Conservation (phyloP, 2,113 vertebrate genomes). For the Colistium nudipinnis region DNA sequence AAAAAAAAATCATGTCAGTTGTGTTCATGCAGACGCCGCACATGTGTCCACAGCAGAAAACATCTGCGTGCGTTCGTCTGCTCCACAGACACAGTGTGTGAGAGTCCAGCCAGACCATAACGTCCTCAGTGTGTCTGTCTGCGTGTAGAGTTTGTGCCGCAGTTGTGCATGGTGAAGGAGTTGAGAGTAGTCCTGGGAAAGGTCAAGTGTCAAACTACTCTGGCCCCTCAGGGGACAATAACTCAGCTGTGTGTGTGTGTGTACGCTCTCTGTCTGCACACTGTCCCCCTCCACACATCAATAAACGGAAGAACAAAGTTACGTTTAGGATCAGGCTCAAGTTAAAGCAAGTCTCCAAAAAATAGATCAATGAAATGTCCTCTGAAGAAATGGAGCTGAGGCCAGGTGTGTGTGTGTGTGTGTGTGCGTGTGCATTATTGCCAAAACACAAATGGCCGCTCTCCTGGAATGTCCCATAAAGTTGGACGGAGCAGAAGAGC, state of each 20-base stretch:
- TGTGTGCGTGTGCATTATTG: slow-evolving; percentile 30
- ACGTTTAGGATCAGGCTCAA: background rate
- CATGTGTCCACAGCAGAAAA: too few species aligned
- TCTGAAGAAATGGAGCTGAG: background rate
- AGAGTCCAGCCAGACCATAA: too few species aligned
- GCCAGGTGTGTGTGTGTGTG: slow-evolving; percentile 4
- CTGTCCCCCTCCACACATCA: too few species aligned
- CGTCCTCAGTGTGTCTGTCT: background rate
- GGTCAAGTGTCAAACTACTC: slow-evolving; percentile 55
- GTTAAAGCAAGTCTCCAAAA: background rate
- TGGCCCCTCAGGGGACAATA: slow-evolving; percentile 41
- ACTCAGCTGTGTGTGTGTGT: slow-evolving; percentile 36
- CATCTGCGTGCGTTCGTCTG: too few species aligned
- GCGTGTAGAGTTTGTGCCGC: background rate
- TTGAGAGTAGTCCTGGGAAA: slow-evolving; percentile 58
- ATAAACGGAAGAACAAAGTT: too few species aligned
- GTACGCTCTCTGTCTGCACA: too few species aligned
- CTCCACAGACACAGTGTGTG: too few species aligned
- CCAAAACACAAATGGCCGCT: slow-evolving; percentile 43
- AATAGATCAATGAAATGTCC: background rate
- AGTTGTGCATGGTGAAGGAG: slow-evolving; percentile 51
- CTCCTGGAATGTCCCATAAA: slow-evolving; percentile 20
- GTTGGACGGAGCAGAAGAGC: slow-evolving; percentile 13
- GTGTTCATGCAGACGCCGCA: too few species aligned
- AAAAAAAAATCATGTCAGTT: background rate